phyloP scores from a whole-genome alignment of 2,797 vertebrate species.

The Schizopygopsis pylzovi region DNA sequence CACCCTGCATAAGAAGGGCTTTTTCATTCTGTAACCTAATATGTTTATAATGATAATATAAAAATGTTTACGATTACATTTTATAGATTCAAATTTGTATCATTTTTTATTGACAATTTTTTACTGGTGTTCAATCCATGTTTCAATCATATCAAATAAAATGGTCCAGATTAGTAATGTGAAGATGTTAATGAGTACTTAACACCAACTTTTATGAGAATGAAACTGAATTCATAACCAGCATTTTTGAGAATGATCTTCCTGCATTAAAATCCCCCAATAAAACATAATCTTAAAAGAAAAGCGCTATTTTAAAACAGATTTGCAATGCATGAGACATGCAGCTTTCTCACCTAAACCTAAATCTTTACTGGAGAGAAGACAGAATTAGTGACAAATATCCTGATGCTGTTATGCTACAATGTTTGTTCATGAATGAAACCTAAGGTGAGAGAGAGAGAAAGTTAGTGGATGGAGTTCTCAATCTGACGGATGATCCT shows the following conservation, averaged over 20 bases:
- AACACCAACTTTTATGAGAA: not conserved
- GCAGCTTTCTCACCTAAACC: not conserved
- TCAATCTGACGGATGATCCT: not conserved
- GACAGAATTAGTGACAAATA: not conserved
- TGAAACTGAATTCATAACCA: not conserved
- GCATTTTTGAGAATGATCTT: not conserved
- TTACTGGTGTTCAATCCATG: not conserved
- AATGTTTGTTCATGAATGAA: slow-evolving; percentile 6
- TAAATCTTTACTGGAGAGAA: slow-evolving; percentile 11
- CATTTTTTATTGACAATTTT: not conserved
- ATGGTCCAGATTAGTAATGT: not conserved
- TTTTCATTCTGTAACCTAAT: not conserved
- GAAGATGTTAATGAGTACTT: not conserved
- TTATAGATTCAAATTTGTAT: not conserved
- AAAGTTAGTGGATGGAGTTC: slow-evolving; percentile 17
- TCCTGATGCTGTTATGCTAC: slow-evolving; percentile 2
- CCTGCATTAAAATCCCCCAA: not conserved
- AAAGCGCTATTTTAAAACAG: not conserved
- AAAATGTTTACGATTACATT: not conserved
- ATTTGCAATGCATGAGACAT: not conserved
- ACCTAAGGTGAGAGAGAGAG: slow-evolving; percentile 26
- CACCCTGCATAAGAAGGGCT: not conserved
- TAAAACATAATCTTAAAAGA: not conserved
- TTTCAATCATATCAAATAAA: not conserved
- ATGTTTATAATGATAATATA: not conserved